Evolutionary conservation across 2,113 vertebrate genomes (phyloP).

Genomic region (Stercorarius parasiticus): DNA sequence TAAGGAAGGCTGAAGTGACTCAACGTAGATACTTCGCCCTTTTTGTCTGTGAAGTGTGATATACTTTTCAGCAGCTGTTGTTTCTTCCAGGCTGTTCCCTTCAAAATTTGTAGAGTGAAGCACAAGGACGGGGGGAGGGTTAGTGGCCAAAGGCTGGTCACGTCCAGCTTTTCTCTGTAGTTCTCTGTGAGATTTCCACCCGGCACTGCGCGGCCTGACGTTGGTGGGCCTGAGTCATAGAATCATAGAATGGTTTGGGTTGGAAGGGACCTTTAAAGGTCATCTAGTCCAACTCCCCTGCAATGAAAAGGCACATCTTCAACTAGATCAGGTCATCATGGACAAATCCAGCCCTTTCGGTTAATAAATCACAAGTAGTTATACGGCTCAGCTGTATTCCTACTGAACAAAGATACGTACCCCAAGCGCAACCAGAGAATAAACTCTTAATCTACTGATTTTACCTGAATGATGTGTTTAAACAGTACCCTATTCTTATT

Average conservation of each 20-base stretch:
- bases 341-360: not conserved
- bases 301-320: not conserved
- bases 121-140: not conserved
- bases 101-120: not conserved
- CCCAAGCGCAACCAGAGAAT: not conserved
- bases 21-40: not conserved
- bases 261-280: not conserved
- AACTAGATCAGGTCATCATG: not conserved
- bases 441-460: not conserved
- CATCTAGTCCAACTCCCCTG: not conserved
- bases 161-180: not conserved
- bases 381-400: not conserved
- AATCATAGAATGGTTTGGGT: not conserved
- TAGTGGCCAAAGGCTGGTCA: not conserved
- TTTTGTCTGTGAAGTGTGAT: not conserved
- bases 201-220: accelerated
- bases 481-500: not conserved
- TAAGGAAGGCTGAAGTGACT: not conserved
- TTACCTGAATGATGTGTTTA: not conserved
- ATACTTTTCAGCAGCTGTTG: not conserved
- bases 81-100: not conserved
- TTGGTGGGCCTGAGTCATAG: not conserved
- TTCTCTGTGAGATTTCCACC: not conserved
- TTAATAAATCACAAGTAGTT: not conserved
- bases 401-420: not conserved